A percentile compares a stretch with the other conserved stretches of the same genome.
Conservation (phyloP, 1,140 invertebrate species). For the Olivierus martensii region DNA sequence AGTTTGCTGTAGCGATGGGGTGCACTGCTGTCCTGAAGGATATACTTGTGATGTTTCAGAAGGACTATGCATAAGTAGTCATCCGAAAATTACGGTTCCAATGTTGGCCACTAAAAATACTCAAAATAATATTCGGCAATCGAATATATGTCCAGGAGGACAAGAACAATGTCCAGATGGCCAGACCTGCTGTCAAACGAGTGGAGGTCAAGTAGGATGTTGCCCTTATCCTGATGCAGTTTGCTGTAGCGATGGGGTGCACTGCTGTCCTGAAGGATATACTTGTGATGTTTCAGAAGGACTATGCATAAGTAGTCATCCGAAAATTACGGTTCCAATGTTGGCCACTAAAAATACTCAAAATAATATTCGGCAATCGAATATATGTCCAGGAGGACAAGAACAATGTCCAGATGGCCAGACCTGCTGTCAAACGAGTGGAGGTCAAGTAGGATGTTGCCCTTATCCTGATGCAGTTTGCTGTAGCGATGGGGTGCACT, state of each 20-base stretch:
- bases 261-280: slow-evolving; percentile 20
- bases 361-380: neutral
- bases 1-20: too few relatives aligned
- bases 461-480: slow-evolving; percentile 26
- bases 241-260: slow-evolving; percentile 21
- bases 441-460: slow-evolving; percentile 31
- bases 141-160: slow-evolving; percentile 14
- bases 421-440: slow-evolving; percentile 30
- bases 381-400: slow-evolving; percentile 9
- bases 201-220: too few relatives aligned
- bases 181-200: too few relatives aligned
- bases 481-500: slow-evolving; percentile 22
- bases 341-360: neutral
- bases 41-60: neutral
- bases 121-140: too few relatives aligned
- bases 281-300: slow-evolving; percentile 9
- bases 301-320: neutral
- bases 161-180: too few relatives aligned
- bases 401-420: slow-evolving; percentile 26
- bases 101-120: too few relatives aligned
- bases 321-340: neutral
- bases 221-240: slow-evolving; percentile 27
- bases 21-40: too few relatives aligned
- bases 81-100: too few relatives aligned
- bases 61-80: neutral